Conservation (phyloP, 1,140 invertebrate genomes). For the Bombus affinis region DNA sequence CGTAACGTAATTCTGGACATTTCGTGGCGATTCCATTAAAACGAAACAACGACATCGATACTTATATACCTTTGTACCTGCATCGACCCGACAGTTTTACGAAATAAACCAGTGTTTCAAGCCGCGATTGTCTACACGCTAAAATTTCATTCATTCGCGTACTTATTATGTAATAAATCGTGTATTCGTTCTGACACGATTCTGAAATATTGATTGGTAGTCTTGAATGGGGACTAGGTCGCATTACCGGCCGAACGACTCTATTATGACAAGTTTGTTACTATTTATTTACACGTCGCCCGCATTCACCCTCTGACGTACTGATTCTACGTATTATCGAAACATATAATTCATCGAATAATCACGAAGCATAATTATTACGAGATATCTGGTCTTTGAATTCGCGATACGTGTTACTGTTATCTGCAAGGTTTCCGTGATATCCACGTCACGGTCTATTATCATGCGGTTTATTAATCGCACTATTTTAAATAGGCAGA, state of each 20-base stretch:
- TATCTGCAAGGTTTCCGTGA: background rate
- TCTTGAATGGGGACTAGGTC: slow-evolving; percentile 35
- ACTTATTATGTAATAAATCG: slow-evolving; percentile 25
- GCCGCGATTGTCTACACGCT: background rate
- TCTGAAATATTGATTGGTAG: background rate
- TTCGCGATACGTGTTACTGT: too few species aligned
- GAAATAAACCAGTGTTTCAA: background rate
- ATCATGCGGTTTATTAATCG: background rate
- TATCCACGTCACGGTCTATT: background rate
- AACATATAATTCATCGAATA: background rate
- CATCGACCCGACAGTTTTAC: background rate
- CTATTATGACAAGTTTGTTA: slow-evolving; percentile 4
- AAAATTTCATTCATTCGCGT: slow-evolving; percentile 33
- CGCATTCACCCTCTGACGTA: background rate
- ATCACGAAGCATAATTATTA: background rate
- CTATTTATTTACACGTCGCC: background rate
- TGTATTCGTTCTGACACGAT: slow-evolving; percentile 6
- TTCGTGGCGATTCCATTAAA: background rate
- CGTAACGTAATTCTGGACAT: background rate
- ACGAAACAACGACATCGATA: background rate
- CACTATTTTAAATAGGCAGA: background rate
- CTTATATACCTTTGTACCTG: background rate
- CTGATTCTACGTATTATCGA: background rate
- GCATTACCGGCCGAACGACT: background rate
- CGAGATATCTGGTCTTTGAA: too few species aligned